Evolutionary conservation across 2,797 vertebrate genomes (phyloP).

Genomic region (Setipinna tenuifilis): DNA sequence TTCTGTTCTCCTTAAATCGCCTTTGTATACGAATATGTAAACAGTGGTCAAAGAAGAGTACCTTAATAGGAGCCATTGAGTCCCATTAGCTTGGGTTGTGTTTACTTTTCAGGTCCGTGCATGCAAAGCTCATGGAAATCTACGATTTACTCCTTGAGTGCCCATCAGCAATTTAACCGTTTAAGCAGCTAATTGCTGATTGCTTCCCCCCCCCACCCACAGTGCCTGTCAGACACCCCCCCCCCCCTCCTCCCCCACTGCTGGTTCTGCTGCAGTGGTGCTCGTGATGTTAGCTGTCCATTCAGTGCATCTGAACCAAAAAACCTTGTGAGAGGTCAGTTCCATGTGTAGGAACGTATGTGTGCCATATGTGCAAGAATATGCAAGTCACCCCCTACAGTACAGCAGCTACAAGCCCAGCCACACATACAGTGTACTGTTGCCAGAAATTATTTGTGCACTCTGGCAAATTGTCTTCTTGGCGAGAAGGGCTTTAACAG

Average conservation of each 20-base stretch:
- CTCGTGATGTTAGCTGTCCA: no score
- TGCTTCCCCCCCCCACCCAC: background rate
- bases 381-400: no score
- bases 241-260: background rate
- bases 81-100: slow-evolving; percentile 23
- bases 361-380: no score
- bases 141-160: background rate
- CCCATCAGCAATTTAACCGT: background rate
- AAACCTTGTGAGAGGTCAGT: no score
- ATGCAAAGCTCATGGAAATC: background rate
- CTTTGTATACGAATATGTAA: background rate
- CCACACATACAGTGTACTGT: no score
- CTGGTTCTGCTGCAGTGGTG: no score
- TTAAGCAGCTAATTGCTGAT: slow-evolving; percentile 2
- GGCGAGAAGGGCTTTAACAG: no score
- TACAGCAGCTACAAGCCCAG: no score
- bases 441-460: no score
- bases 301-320: no score
- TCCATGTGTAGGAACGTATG: no score
- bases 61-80: slow-evolving; percentile 18
- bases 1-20: background rate
- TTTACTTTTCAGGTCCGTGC: slow-evolving; percentile 25
- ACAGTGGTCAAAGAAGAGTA: slow-evolving; percentile 16
- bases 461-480: no score
- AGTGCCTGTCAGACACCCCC: background rate